Evolutionary conservation across 1,140 invertebrate species (phyloP), one percentile per base, ranked within the genome.

Genomic region (Orussus abietinus): DNA sequence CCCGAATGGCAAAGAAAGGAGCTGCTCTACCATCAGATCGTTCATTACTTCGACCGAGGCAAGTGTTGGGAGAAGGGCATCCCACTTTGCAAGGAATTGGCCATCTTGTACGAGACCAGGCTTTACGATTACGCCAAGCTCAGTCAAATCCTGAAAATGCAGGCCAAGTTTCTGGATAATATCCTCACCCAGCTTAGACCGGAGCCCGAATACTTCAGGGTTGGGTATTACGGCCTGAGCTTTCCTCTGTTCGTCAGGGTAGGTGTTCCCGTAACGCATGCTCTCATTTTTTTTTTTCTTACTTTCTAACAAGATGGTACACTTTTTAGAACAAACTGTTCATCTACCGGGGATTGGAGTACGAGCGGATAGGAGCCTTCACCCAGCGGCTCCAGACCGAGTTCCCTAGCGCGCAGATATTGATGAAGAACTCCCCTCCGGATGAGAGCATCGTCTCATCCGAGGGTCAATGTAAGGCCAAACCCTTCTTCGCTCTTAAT

Each of bases 41-140:
- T 97, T 38, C 82, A 88, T 48, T 92, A 96, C 60, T 96, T 98
- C 65, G 93, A 98, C 57, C 85, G 88, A 46, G 96, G 95, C 54
- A 96, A 90, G 80, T 90, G 90, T 51, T 97, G 93, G 94, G 94
- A 98, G 62, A 92, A 95, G 74, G 92, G 92, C 1, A 85, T 97
- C 35, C 91, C 92, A 0, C 62, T 98, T 15, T 88, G 92, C 57
- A 95, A 96, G 62, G 93, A 98, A 65, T 68, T 98, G 34, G 88
- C 90, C 1, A 75, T 82, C 5, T 74, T 96, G 0, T 98, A 98
- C 66, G 93, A 97, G 67, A 84, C 80, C 13, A 83, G 85, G 42
- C 69, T 93, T 3, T 96, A 91, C 64, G 92, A 98, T 72, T 98
- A 97, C 66, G 79, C 80, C 10, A 89, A 91, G 43, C 75, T 98